Evolutionary conservation across 2,888 invertebrate species (phyloP).

Genomic region (Leptogaster cylindrica): DNA sequence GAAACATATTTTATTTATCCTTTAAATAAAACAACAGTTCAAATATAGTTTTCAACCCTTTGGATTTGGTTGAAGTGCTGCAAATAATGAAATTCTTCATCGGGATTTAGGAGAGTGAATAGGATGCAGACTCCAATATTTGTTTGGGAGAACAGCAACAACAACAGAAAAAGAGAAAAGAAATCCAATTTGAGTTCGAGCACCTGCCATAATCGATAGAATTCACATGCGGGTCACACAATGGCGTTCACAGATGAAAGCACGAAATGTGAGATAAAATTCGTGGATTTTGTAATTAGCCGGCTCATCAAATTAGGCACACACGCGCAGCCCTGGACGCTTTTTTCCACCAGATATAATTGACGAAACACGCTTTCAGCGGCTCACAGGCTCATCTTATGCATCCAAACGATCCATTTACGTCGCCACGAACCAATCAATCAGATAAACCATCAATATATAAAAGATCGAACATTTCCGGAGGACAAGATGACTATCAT

Average conservation of each 20-base stretch:
- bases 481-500: too few relatives aligned
- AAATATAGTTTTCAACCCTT: too few relatives aligned
- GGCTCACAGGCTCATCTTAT: neutral
- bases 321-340: neutral
- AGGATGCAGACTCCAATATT: too few relatives aligned
- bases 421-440: slow-evolving; percentile 1
- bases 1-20: too few relatives aligned
- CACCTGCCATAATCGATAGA: slow-evolving; percentile 14
- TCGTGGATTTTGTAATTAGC: slow-evolving; percentile 8
- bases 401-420: slow-evolving; percentile 6
- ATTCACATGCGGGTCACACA: neutral
- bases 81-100: too few relatives aligned
- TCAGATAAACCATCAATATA: slow-evolving; percentile 7
- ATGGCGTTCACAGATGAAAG: neutral
- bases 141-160: too few relatives aligned
- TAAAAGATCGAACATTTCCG: too few relatives aligned
- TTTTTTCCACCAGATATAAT: neutral
- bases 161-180: neutral
- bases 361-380: neutral
- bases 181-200: slow-evolving; percentile 9
- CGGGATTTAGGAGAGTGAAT: too few relatives aligned
- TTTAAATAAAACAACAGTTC: too few relatives aligned
- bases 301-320: slow-evolving; percentile 17
- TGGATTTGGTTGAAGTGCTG: too few relatives aligned
- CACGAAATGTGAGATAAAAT: neutral